These are phyloP conservation scores for Clarias laeviceps DNA, from an alignment of 2,797 vertebrate genomes.

Conservation along the genomic window DNA sequence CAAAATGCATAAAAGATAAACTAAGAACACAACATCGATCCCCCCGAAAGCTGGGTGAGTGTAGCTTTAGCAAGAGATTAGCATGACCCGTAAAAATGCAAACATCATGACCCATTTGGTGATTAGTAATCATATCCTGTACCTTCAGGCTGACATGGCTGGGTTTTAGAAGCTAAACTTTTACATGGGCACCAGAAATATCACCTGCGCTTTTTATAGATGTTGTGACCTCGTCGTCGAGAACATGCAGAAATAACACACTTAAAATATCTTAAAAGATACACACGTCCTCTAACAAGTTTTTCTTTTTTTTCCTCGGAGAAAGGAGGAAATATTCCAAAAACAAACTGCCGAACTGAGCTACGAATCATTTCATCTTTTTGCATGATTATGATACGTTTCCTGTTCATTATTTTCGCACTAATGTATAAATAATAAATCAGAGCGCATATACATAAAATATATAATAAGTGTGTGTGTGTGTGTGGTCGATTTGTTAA, in stretches of 20 bases:
- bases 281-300: neutral
- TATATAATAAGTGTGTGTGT: neutral
- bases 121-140: neutral
- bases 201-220: neutral
- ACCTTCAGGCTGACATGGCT: neutral
- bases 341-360: neutral
- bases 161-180: neutral
- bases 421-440: neutral
- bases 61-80: neutral
- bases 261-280: neutral
- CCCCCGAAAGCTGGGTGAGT: neutral
- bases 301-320: no score
- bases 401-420: neutral
- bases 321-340: neutral
- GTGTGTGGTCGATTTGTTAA: conserved; percentile 19
- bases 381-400: neutral
- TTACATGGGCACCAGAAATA: neutral
- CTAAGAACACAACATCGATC: neutral
- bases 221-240: neutral
- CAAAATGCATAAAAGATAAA: neutral
- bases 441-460: neutral
- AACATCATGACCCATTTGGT: neutral
- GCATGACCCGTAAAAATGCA: neutral
- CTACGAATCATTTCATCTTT: neutral
- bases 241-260: neutral